Evolutionary conservation across 2,888 invertebrate species (phyloP).

Genomic region (Pantelozetes paolii): DNA sequence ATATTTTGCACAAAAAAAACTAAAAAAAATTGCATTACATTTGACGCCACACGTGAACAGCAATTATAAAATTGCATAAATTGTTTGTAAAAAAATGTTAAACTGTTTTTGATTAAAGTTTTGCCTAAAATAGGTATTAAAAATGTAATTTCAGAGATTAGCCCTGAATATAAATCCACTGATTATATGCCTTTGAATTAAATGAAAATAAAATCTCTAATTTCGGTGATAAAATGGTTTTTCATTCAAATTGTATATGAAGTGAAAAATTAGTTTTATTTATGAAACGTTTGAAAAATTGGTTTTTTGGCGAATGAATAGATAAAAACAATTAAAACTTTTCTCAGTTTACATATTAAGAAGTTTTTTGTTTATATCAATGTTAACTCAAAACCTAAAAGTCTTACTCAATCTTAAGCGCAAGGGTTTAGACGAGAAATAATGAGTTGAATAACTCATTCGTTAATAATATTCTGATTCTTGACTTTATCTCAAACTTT

Average conservation of each 20-base stretch:
- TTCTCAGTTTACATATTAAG: no score
- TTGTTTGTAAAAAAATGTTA: no score
- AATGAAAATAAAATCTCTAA: no score
- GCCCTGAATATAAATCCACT: background rate
- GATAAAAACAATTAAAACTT: no score
- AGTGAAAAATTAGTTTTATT: no score
- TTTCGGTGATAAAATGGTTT: no score
- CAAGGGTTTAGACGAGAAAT: conserved; percentile 5
- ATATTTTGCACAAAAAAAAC: no score
- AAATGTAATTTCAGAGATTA: background rate
- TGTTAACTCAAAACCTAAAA: background rate
- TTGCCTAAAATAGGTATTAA: background rate
- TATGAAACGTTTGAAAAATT: no score
- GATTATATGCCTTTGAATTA: background rate
- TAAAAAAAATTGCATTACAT: background rate
- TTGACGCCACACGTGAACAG: background rate
- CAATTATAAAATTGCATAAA: background rate
- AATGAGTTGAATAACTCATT: background rate
- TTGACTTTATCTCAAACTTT: background rate
- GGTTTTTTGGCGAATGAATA: no score
- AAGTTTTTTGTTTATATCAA: background rate
- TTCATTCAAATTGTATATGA: no score
- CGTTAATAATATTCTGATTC: background rate
- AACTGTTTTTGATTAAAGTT: background rate
- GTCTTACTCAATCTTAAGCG: background rate